A percentile compares a stretch with the other conserved stretches of the same genome.
phyloP scores from a whole-genome alignment of 2,888 invertebrate genomes.

The Neoaliturus tenellus region DNA sequence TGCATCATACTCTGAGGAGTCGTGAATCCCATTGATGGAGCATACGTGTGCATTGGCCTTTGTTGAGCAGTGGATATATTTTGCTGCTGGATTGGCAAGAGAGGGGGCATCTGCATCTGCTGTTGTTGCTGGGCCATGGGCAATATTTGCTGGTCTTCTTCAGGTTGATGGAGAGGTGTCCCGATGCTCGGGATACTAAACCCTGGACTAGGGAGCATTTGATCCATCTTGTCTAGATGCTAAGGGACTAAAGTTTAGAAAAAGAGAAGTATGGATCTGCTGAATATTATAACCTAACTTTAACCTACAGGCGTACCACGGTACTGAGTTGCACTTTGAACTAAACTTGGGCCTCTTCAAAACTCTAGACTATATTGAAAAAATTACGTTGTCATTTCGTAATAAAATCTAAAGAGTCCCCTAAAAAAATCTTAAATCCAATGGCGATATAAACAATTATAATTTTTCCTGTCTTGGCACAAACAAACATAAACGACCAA shows the following conservation, averaged over 20 bases:
- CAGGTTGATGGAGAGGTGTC: constrained; percentile 92
- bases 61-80: constrained; percentile 73
- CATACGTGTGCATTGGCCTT: constrained; percentile 80
- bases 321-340: background rate
- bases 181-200: constrained; percentile 94
- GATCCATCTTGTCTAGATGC: constrained; percentile 80
- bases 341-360: too few species aligned
- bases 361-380: too few species aligned
- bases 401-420: too few species aligned
- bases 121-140: constrained; percentile 90
- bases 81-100: constrained; percentile 80
- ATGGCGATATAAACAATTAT: too few species aligned
- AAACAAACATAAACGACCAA: too few species aligned
- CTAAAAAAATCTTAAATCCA: too few species aligned
- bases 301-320: too few species aligned
- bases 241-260: too few species aligned
- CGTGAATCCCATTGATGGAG: constrained; percentile 78
- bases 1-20: constrained; percentile 92
- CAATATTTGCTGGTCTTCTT: constrained; percentile 93
- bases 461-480: too few species aligned
- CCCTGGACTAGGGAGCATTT: constrained; percentile 93
- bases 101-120: constrained; percentile 75
- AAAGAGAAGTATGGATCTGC: too few species aligned
- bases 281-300: too few species aligned
- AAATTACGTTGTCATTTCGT: too few species aligned